Evolutionary conservation across 2,113 vertebrate genomes (phyloP).

Genomic region (Terrapene triunguis): DNA sequence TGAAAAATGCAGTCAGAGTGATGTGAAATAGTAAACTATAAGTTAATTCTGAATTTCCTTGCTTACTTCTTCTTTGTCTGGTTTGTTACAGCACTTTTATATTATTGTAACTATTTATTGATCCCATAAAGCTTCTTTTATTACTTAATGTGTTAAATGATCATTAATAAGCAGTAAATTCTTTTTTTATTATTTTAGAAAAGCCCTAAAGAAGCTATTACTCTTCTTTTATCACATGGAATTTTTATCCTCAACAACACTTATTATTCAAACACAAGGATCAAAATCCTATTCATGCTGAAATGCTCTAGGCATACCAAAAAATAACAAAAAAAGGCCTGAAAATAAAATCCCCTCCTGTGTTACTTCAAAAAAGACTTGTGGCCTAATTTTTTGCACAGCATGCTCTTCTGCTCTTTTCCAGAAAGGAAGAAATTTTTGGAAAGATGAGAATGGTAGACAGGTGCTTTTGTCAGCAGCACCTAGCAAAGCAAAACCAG

Average conservation of each 20-base stretch:
- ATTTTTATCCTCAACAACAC: neutral
- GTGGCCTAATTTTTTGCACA: neutral
- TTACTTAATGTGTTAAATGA: fast-evolving
- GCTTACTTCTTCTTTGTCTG: fast-evolving
- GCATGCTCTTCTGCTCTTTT: neutral
- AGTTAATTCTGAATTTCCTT: neutral
- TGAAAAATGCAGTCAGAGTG: neutral
- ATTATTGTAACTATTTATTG: fast-evolving
- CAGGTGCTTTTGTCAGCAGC: neutral
- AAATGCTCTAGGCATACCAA: neutral
- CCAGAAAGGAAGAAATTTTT: neutral
- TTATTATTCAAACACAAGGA: neutral
- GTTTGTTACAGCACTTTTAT: fast-evolving
- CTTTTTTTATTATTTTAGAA: neutral
- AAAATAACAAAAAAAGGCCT: neutral
- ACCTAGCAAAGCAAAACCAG: neutral
- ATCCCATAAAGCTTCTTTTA: neutral
- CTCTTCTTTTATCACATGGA: neutral
- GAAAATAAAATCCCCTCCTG: neutral
- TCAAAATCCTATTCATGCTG: fast-evolving
- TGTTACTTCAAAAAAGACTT: neutral
- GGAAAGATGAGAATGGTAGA: neutral
- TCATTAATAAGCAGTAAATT: fast-evolving
- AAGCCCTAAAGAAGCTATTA: fast-evolving
- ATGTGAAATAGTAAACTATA: neutral